Base-by-base conservation (phyloP, 2,797 vertebrate species). In the Galaxias olidus region DNA sequence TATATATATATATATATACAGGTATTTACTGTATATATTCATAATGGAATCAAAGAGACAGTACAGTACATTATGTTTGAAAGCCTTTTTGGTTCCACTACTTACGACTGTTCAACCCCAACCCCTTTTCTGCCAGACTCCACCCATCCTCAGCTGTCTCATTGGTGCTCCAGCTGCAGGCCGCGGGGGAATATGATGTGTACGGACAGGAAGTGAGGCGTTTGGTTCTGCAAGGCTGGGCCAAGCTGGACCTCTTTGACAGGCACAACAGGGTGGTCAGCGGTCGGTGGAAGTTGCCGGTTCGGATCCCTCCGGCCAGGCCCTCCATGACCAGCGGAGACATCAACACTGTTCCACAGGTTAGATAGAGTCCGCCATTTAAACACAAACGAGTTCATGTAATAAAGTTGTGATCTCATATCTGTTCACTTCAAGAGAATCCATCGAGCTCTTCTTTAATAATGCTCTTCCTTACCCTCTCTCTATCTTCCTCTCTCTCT, bases 341-440 rank as follows among this genome's bases (percentile, higher is more conserved):
- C 48, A 57, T 85, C 42, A 87, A 85, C 48, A 70, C 71, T 43
- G 75, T 87, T 8, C 81, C 85, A 19, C 85, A 87, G 85, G 85
- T 87, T 45, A 55, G 19, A 11, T 55, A 5, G 30, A 30, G 30
- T 3, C 30, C 3, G 30, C 30, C 30, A 30, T 30, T 30, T 10
- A 55, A 12, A 41, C 10, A 6, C 19, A 30, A 30, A 11, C 11
- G 4, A 4, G 18, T 7, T 9, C 8, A 10, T 8, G 9, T 51
- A 4, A 9, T 41, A 1, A 30, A 30, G 4, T 55, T 41, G 19
- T 40, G 12, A 30, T 30, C 19, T 55, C 11, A 30, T 13, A 30
- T 30, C 13, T 7, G 8, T 9, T 58, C 9, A 10, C 10, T 10
- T 18, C 41, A 41, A 57, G 12, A 43, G 30, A 30, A 14, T 52